Evolutionary conservation across 1,140 invertebrate species (phyloP).

Genomic region (Aphidius ervi): DNA sequence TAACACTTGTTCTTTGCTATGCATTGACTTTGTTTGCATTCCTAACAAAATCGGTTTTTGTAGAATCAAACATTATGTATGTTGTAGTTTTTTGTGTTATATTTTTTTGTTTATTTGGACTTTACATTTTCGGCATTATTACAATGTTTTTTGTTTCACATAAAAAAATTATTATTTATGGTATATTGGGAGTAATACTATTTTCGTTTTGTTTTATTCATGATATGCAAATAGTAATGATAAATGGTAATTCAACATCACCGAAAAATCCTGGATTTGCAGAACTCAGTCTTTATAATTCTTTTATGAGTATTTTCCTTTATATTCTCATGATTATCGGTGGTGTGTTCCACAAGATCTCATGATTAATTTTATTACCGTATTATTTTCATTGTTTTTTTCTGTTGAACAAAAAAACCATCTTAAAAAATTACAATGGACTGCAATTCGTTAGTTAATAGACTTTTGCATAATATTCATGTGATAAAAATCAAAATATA

Average conservation of each 20-base stretch:
- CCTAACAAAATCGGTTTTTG: constrained; percentile 93
- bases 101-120: constrained; percentile 71
- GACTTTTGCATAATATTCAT: no score
- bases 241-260: constrained; percentile 84
- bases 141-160: constrained; percentile 61
- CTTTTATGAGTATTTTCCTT: constrained; percentile 87
- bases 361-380: no score
- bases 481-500: no score
- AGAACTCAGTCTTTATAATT: constrained; percentile 84
- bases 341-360: constrained; percentile 49
- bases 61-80: constrained; percentile 74
- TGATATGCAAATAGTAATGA: constrained; percentile 94
- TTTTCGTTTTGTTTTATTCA: constrained; percentile 85
- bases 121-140: constrained; percentile 80
- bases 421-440: no score
- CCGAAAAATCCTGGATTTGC: constrained; percentile 97
- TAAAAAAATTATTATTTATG: constrained; percentile 70
- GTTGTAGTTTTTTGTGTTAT: no score
- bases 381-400: not conserved
- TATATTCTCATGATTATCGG: constrained; percentile 82
- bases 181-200: constrained; percentile 72
- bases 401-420: not conserved
- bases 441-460: no score
- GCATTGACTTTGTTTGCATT: constrained; percentile 87
- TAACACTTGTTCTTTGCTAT: constrained; percentile 76